A percentile compares a stretch with the other conserved stretches of the same genome.
These are phyloP conservation scores for Apeira syringaria DNA, from an alignment of 2,888 invertebrate species.

Conservation along the genomic window DNA sequence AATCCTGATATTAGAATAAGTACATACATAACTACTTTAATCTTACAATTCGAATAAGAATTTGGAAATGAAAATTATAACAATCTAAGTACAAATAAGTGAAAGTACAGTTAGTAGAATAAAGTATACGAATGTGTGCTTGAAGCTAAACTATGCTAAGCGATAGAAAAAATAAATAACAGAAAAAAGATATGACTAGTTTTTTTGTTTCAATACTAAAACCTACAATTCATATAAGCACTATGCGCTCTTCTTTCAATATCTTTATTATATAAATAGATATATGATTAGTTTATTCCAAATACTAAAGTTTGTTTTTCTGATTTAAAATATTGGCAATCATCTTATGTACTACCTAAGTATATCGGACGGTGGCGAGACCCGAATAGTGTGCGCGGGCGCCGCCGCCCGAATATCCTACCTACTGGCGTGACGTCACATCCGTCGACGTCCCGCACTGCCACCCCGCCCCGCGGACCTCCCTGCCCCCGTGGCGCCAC, in stretches of 20 bases:
- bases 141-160: conserved; percentile 84
- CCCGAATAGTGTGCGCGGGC: conserved; percentile 26
- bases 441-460: neutral
- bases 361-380: conserved; percentile 52
- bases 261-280: conserved; percentile 80
- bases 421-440: conserved; percentile 44
- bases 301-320: conserved; percentile 75
- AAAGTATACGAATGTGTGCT: conserved; percentile 63
- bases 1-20: conserved; percentile 10
- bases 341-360: conserved; percentile 67
- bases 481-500: conserved; percentile 21
- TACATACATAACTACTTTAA: conserved; percentile 15
- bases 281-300: conserved; percentile 79
- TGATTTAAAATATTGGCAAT: conserved; percentile 81
- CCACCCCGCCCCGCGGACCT: neutral
- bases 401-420: conserved; percentile 53
- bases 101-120: conserved; percentile 44
- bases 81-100: conserved; percentile 37
- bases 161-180: conserved; percentile 76
- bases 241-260: conserved; percentile 82
- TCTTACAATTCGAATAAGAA: conserved; percentile 30
- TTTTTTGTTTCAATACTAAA: conserved; percentile 74
- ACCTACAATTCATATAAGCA: conserved; percentile 81
- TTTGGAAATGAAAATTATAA: conserved; percentile 34
- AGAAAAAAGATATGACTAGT: conserved; percentile 81